Evolutionary conservation across 2,888 invertebrate species (phyloP), one percentile per base, ranked within the genome.

Genomic region (Metacarcinus magister): DNA sequence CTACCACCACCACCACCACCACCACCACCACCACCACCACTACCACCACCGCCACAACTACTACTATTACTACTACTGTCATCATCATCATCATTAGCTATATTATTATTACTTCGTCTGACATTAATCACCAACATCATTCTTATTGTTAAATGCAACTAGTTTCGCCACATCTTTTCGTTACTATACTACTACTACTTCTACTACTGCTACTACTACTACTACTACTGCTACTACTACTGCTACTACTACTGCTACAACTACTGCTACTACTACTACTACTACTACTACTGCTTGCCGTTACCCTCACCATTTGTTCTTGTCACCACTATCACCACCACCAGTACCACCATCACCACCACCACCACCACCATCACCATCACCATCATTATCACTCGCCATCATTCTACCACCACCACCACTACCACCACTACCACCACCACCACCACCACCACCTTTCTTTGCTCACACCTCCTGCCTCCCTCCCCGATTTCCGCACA

Each of bases 401-500:
- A n/a, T 13, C 28, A 82, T 54, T 54, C 82, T 13, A 28, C 82
- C 28, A 82, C 32, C 8, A 32, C 75, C 28, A 75, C 28, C 19
- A 82, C 32, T 13, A 82, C 82, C 32, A 82, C 82, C 19, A 32
- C 32, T 32, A 82, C 82, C 82, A 82, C 32, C 82, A 32, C 82
- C 82, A 82, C 82, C 92, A 32, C 32, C 82, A 28, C 3, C 32
- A 28, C 32, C 28, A 8, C 7, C 82, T 32, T 82, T 82, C 82
- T 32, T 92, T 44, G 32, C 92, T 48, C 48, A 23, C 92, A 54
- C 92, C 48, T 60, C 43, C 54, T 44, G 46, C 28, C 28, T 92
- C 46, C 60, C 32, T 32, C 92, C 32, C 92, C 60, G 28, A 54
- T 82, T 82, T 82, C 82, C 82, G 82, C 82, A 32, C 82, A 82